A percentile compares a stretch with the other conserved stretches of the same genome.
Conservation (phyloP, 2,888 invertebrate genomes). For the Amphipoea oculea region DNA sequence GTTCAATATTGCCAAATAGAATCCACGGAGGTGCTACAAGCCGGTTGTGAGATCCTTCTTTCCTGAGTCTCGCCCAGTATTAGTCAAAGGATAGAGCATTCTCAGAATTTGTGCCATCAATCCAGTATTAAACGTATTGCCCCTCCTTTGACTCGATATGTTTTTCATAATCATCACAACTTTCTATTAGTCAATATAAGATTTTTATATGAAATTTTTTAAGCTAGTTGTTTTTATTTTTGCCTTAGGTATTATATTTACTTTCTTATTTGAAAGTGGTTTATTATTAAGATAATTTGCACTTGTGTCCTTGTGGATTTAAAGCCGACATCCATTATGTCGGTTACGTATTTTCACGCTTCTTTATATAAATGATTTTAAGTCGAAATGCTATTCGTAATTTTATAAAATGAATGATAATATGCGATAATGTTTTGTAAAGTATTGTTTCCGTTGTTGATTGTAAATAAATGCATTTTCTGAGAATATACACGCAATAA, state of each 20-base stretch:
- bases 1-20: conserved; percentile 79
- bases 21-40: conserved; percentile 84
- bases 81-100: conserved; percentile 88
- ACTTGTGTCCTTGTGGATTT: conserved; percentile 91
- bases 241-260: conserved; percentile 87
- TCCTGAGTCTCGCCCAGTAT: conserved; percentile 87
- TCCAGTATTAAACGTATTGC: conserved; percentile 88
- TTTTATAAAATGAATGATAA: conserved; percentile 80
- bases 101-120: conserved; percentile 88
- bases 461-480: conserved; percentile 90
- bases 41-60: conserved; percentile 90
- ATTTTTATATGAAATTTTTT: conserved; percentile 87
- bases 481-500: conserved; percentile 89
- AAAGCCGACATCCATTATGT: conserved; percentile 80
- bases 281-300: conserved; percentile 86
- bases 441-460: conserved; percentile 88
- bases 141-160: conserved; percentile 85
- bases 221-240: conserved; percentile 89
- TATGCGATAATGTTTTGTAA: conserved; percentile 85
- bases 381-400: conserved; percentile 84
- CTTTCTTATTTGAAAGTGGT: conserved; percentile 89
- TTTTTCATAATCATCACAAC: conserved; percentile 88
- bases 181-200: conserved; percentile 89
- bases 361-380: conserved; percentile 82
- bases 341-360: conserved; percentile 88